Evolutionary conservation across 1,140 invertebrate species (phyloP).

Genomic region (Calycopis cecrops): DNA sequence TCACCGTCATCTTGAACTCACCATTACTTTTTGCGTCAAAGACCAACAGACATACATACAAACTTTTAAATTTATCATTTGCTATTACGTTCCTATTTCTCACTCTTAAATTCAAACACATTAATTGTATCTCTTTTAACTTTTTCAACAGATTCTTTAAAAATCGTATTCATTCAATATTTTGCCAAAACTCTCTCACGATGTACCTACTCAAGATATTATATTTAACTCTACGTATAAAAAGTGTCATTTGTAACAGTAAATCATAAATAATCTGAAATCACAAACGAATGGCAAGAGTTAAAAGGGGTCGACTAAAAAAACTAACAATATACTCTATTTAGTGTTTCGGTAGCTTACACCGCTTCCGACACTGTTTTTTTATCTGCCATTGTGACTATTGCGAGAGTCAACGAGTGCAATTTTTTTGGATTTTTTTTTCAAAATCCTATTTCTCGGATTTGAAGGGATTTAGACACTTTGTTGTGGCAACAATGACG

Average conservation of each 20-base stretch:
- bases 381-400: constrained; percentile 50
- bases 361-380: constrained; percentile 44
- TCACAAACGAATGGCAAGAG: constrained; percentile 17
- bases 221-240: neutral
- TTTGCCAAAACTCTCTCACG: neutral
- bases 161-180: too few species aligned
- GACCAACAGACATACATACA: too few species aligned
- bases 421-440: constrained; percentile 48
- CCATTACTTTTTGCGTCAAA: too few species aligned
- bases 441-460: constrained; percentile 71
- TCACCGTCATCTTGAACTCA: too few species aligned
- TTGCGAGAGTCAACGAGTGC: constrained; percentile 65
- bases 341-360: constrained; percentile 63
- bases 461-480: constrained; percentile 72
- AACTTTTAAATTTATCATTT: too few species aligned
- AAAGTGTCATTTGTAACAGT: constrained; percentile 2
- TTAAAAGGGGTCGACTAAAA: constrained; percentile 42
- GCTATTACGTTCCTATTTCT: too few species aligned
- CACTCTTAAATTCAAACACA: neutral
- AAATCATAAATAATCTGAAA: constrained; percentile 17
- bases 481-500: constrained; percentile 72
- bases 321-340: constrained; percentile 48
- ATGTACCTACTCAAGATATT: neutral
- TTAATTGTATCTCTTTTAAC: too few species aligned
- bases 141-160: too few species aligned